phyloP scores from a whole-genome alignment of 2,888 invertebrate genomes.

The Poecilus cupreus region DNA sequence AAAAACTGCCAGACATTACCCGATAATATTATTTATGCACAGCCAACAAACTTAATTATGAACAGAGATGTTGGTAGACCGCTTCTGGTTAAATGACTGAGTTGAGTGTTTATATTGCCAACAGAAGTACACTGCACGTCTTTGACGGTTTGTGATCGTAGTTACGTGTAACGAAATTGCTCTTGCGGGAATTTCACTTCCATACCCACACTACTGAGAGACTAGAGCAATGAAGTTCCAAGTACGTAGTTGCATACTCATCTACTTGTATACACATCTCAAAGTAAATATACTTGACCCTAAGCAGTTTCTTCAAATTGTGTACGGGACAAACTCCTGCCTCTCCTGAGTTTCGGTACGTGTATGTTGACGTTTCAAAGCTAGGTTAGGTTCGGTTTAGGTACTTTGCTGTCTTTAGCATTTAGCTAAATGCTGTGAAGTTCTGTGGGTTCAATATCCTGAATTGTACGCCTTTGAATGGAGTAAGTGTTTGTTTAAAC shows the following conservation, averaged over 20 bases:
- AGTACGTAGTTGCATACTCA: neutral
- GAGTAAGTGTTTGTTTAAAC: no score
- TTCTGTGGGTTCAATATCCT: no score
- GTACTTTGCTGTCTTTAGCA: no score
- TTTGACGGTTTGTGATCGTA: neutral
- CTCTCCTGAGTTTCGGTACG: no score
- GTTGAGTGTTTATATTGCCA: neutral
- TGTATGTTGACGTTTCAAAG: no score
- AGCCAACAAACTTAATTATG: neutral
- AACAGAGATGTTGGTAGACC: neutral
- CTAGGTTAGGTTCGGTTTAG: no score
- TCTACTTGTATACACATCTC: neutral
- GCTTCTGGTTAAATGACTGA: neutral
- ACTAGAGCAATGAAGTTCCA: no score
- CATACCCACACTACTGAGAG: neutral
- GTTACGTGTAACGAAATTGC: neutral
- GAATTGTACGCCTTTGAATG: no score
- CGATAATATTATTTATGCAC: no score
- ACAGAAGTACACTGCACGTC: neutral
- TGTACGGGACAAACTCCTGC: no score
- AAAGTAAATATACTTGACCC: constrained; percentile 12
- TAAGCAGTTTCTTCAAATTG: neutral
- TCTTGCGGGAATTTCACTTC: neutral
- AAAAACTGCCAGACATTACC: no score
- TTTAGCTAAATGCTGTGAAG: no score